Evolutionary conservation across 2,888 invertebrate genomes (phyloP).

Genomic region (Tortrix viridana): DNA sequence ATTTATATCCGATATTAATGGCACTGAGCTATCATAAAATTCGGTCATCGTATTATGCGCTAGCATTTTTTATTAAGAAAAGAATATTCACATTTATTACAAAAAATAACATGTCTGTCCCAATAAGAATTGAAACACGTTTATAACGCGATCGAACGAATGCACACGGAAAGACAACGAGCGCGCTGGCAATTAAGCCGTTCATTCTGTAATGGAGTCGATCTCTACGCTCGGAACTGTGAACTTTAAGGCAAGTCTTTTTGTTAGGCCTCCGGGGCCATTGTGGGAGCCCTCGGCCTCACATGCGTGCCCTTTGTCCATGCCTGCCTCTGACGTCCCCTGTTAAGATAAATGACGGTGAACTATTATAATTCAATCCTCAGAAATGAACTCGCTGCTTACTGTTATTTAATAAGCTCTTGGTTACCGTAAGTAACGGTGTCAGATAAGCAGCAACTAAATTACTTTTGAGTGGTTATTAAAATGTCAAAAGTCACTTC

Average conservation of each 20-base stretch:
- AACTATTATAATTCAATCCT: constrained; percentile 68
- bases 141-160: neutral
- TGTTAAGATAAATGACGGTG: constrained; percentile 73
- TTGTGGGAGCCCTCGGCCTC: constrained; percentile 61
- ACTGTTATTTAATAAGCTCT: constrained; percentile 48
- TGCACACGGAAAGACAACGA: constrained; percentile 3
- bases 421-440: constrained; percentile 41
- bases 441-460: constrained; percentile 37
- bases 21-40: too few species aligned
- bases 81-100: too few species aligned
- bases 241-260: constrained; percentile 60
- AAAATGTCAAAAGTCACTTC: constrained; percentile 30
- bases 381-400: constrained; percentile 53
- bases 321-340: constrained; percentile 68
- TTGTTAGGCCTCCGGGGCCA: constrained; percentile 53
- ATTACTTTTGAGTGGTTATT: constrained; percentile 37
- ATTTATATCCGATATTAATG: too few species aligned
- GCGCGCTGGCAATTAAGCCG: constrained; percentile 33
- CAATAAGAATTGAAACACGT: neutral
- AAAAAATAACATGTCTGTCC: neutral
- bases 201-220: constrained; percentile 46
- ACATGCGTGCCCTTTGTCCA: constrained; percentile 71
- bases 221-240: constrained; percentile 49
- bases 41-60: too few species aligned
- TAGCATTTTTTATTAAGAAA: too few species aligned